A percentile compares a stretch with the other conserved stretches of the same genome.
phyloP scores from a whole-genome alignment of 37 sponge, comb jelly and placozoan genomes.

The Halisarca cf. caerulea region DNA sequence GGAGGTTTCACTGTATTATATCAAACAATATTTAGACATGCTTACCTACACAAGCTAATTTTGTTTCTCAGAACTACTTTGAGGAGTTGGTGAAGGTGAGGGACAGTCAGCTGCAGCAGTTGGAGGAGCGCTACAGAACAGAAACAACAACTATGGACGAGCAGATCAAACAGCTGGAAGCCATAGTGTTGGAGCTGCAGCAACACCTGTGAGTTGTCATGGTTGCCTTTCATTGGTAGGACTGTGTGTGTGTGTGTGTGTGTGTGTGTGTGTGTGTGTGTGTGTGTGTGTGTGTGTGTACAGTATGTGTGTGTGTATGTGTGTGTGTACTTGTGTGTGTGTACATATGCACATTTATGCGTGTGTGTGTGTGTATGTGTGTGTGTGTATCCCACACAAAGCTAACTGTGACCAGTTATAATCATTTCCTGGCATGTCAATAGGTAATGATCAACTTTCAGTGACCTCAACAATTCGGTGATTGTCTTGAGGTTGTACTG shows the following conservation, averaged over 20 bases:
- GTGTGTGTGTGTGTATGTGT: too few species aligned
- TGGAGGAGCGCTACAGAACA: constrained; percentile 31
- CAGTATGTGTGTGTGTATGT: background rate
- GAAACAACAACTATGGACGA: constrained; percentile 25
- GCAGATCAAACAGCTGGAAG: constrained; percentile 54
- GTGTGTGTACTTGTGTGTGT: background rate
- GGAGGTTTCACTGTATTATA: background rate
- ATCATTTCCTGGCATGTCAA: too few species aligned
- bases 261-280: constrained; percentile 19
- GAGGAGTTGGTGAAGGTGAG: constrained; percentile 81
- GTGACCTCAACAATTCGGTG: too few species aligned
- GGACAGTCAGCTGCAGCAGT: constrained; percentile 45
- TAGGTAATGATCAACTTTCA: too few species aligned
- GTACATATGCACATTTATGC: too few species aligned
- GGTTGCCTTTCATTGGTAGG: background rate
- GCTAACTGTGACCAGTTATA: too few species aligned
- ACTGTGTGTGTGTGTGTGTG: constrained; percentile 8
- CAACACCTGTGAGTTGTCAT: constrained; percentile 54
- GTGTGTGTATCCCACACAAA: too few species aligned
- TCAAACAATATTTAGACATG: background rate
- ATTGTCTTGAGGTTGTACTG: too few species aligned
- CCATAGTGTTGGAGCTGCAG: constrained; percentile 68
- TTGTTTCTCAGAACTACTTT: constrained; percentile 72
- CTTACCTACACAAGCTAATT: background rate
- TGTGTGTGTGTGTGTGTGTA: constrained; percentile 4